These are phyloP conservation scores for Lycodopsis pacificus DNA, from an alignment of 2,797 vertebrate genomes.

Conservation along the genomic window DNA sequence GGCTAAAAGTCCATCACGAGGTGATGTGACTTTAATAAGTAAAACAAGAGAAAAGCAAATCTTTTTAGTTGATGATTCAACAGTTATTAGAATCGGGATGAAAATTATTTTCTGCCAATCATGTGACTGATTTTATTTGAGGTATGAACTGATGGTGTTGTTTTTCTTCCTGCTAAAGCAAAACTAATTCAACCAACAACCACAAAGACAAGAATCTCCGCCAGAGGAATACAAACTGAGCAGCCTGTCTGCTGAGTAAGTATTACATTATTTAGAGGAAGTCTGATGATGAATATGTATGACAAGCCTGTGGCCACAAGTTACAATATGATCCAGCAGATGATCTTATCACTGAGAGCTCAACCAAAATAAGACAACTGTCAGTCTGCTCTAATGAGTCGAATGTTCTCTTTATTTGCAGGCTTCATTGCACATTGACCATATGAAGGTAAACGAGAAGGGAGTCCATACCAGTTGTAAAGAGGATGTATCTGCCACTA, in stretches of 20 bases:
- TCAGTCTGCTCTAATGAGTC: slow-evolving; percentile 12
- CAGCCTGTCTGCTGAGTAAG: slow-evolving; percentile 77
- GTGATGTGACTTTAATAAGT: not conserved
- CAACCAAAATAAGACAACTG: not conserved
- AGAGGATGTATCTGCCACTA: slow-evolving; percentile 75
- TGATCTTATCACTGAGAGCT: slow-evolving; percentile 3
- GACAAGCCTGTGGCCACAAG: slow-evolving; percentile 32
- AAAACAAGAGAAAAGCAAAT: not conserved
- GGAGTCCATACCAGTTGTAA: slow-evolving; percentile 68
- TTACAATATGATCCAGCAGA: slow-evolving; percentile 22
- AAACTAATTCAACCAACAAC: slow-evolving; percentile 99
- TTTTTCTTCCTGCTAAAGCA: slow-evolving; percentile 82
- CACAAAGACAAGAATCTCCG: slow-evolving; percentile 99
- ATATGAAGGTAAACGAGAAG: slow-evolving; percentile 82
- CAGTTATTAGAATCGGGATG: not conserved
- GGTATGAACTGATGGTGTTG: slow-evolving; percentile 33
- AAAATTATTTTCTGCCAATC: not conserved
- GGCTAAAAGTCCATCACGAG: not conserved
- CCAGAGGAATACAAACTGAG: slow-evolving; percentile 99
- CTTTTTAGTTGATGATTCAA: not conserved
- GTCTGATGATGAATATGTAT: slow-evolving; percentile 44
- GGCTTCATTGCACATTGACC: slow-evolving; percentile 80
- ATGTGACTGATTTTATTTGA: slow-evolving; percentile 4
- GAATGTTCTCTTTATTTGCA: slow-evolving; percentile 60
- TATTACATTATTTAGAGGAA: slow-evolving; percentile 63